Evolutionary conservation across 2,888 invertebrate species (phyloP), one percentile per base, ranked within the genome.

Genomic region (Patella depressa): DNA sequence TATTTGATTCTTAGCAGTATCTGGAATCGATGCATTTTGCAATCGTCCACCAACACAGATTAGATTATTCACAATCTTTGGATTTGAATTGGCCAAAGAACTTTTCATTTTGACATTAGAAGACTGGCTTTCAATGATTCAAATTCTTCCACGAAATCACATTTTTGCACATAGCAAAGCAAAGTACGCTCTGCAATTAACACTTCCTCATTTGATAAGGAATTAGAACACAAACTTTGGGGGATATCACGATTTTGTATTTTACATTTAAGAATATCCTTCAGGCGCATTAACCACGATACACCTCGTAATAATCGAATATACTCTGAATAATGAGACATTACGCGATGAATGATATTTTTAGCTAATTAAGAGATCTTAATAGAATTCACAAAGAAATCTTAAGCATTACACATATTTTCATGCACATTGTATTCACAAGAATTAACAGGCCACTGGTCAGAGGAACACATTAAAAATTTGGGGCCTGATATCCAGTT

Each of bases 401-500:
- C 29, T 29, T 29, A 2, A 29, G 1, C 29, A 12, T 65, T 65
- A n/a, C n/a, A 7, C n/a, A 65, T 65, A 19, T 65, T 65, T 65
- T 65, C 59, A 59, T 19, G 17, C 7, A 19, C 17, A n/a, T 12
- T n/a, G n/a, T n/a, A 59, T n/a, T n/a, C 15, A n/a, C 15, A 15
- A 59, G 59, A n/a, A n/a, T 59, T 59, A 15, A n/a, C 59, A 12
- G 59, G 59, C 59, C 59, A 59, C 15, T 3, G 4, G 15, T 59
- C 59, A 59, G 7, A 19, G 19, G 12, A 59, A n/a, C 19, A 17
- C 17, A 17, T 7, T 59, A 59, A 59, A 19, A 59, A 59, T 59
- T 59, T 14, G 4, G 85, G 85, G 11, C 86, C 19, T 29, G 29
- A 29, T 29, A 29, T 29, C 29, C 29, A 29, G 29, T 29, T 29